These are phyloP conservation scores for Stenopsyche tienmushanensis DNA, from an alignment of 1,140 invertebrate species.

Conservation along the genomic window DNA sequence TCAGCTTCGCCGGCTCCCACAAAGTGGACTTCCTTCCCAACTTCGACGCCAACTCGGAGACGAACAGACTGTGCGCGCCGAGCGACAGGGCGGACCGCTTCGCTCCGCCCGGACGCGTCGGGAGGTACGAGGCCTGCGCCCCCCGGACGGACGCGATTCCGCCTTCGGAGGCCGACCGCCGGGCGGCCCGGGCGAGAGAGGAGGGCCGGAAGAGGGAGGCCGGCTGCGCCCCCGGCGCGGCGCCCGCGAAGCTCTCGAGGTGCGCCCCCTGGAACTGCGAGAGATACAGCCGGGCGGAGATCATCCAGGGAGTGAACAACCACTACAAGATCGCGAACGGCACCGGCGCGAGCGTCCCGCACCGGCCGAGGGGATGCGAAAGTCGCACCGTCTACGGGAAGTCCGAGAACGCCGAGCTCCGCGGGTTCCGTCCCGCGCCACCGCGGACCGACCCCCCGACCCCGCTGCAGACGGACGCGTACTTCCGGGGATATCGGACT, in stretches of 20 bases:
- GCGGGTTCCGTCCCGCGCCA: slow-evolving; percentile 33
- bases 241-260: slow-evolving; percentile 53
- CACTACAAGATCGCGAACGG: slow-evolving; percentile 34
- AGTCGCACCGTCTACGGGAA: slow-evolving; percentile 29
- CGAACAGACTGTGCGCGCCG: slow-evolving; percentile 27
- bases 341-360: background rate
- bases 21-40: slow-evolving; percentile 72
- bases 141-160: no score
- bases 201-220: slow-evolving; percentile 49
- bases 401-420: slow-evolving; percentile 38
- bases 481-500: slow-evolving; percentile 36
- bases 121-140: no score
- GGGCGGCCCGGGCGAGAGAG: no score
- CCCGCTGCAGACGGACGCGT: slow-evolving; percentile 39
- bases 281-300: slow-evolving; percentile 39
- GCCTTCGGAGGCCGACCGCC: no score
- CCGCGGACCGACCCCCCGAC: slow-evolving; percentile 40
- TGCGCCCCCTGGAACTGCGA: slow-evolving; percentile 53
- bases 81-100: slow-evolving; percentile 35
- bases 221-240: slow-evolving; percentile 50
- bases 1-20: slow-evolving; percentile 53
- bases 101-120: slow-evolving; percentile 25
- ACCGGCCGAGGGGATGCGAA: slow-evolving; percentile 8
- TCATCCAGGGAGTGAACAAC: slow-evolving; percentile 23
- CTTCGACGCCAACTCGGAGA: slow-evolving; percentile 55